Evolutionary conservation across 2,797 vertebrate genomes (phyloP), one percentile per base, ranked within the genome.

Genomic region (Gouania willdenowi): DNA sequence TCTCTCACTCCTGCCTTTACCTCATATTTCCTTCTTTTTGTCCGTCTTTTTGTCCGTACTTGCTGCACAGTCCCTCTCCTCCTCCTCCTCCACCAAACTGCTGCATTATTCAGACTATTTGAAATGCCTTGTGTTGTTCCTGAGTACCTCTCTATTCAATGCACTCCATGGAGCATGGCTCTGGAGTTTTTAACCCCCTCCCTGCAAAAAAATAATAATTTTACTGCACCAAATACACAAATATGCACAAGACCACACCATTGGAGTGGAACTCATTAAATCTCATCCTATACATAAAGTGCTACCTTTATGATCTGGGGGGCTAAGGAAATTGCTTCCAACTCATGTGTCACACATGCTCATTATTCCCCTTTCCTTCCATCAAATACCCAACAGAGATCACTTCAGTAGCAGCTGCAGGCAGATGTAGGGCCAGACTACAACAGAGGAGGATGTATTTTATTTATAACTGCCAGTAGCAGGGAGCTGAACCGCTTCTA

Each of bases 21-120:
- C 23, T 23, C 6, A 31, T 22, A 31, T 63, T 18, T 39, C 12
- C 7, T 40, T 43, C 1, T 21, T 16, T 43, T 19, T 21, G 19
- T 37, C 26, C 10, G 9, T 13, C 8, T 34, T 32, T 14, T 14
- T 8, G 30, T 17, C 17, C 12, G 9, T 5, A 10, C 5, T 30
- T 25, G 1, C 26, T 4, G 6, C 23, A 38, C 24, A 26, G 36
- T 29, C 16, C 14, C 19, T 40, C 13, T 41, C 13, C 6, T 16
- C 31, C 27, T 20, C 5, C 34, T 30, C 8, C 35, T 41, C 46
- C 44, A 54, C 33, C 16, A 10, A 6, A 24, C 27, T 75, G 55
- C 66, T 85, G 68, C 72, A 86, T 86, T 82, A 86, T 84, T 86
- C 76, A 87, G 52, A 34, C 42, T 66, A 25, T 71, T 66, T 66